Percentiles rank a stretch among this genome's conserved stretches.
phyloP scores from a whole-genome alignment of 2,113 vertebrate genomes.

The Tamias sibiricus region DNA sequence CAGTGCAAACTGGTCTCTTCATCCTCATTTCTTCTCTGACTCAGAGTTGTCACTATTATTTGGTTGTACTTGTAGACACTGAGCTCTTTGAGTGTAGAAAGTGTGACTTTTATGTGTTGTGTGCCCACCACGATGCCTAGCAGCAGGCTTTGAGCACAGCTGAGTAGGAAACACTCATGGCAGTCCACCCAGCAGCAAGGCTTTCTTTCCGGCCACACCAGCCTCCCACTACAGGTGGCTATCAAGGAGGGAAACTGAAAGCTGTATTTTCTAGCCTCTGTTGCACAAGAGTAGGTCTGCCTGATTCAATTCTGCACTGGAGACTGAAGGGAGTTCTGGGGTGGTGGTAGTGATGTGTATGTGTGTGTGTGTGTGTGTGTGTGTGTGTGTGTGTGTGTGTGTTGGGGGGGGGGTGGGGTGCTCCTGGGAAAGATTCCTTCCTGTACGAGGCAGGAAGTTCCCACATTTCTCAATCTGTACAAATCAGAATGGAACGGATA shows the following conservation, averaged over 20 bases:
- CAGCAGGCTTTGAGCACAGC: not conserved
- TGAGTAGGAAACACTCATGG: not conserved
- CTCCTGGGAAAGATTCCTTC: not conserved
- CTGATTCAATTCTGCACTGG: not conserved
- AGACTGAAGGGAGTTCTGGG: not conserved
- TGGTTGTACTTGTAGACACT: not conserved
- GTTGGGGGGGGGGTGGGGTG: too few relatives aligned
- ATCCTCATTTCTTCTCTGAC: not conserved
- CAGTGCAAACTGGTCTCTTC: not conserved
- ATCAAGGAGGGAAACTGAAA: not conserved
- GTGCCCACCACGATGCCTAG: not conserved
- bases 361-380: too few relatives aligned
- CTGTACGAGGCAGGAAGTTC: not conserved
- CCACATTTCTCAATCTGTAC: not conserved
- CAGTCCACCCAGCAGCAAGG: not conserved
- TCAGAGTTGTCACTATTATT: not conserved
- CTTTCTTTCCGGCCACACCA: not conserved
- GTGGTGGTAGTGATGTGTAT: too few relatives aligned
- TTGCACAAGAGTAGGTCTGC: not conserved
- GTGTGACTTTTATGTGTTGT: not conserved
- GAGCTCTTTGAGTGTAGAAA: not conserved
- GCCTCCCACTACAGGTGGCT: not conserved
- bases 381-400: too few relatives aligned
- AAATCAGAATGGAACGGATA: not conserved
- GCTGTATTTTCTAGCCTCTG: not conserved